Evolutionary conservation across 2,113 vertebrate genomes (phyloP).

Genomic region (Pelobates fuscus): DNA sequence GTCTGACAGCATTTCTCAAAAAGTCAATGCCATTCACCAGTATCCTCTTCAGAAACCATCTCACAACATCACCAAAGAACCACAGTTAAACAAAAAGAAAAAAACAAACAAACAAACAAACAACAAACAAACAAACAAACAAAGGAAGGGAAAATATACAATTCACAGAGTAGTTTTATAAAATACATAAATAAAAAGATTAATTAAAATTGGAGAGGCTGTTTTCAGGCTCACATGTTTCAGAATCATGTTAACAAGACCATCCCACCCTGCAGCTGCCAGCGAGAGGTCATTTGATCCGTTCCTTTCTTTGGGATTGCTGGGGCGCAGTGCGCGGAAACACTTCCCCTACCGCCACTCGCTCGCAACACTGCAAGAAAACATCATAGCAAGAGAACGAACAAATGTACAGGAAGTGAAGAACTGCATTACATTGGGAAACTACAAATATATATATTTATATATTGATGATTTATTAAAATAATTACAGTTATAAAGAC

Average conservation of each 20-base stretch:
- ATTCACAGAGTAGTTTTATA: slow-evolving; percentile 24
- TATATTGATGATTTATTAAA: slow-evolving; percentile 20
- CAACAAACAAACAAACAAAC: background rate
- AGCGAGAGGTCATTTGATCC: slow-evolving; percentile 49
- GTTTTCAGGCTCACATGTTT: slow-evolving; percentile 50
- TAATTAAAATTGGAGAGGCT: slow-evolving; percentile 40
- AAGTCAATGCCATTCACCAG: background rate
- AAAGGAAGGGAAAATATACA: slow-evolving; percentile 3
- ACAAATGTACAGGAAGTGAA: slow-evolving; percentile 45
- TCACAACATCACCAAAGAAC: slow-evolving; percentile 18
- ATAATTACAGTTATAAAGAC: too few relatives aligned
- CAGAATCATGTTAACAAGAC: slow-evolving; percentile 51
- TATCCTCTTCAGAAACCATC: background rate
- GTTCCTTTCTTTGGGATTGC: slow-evolving; percentile 44
- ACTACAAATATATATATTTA: slow-evolving; percentile 45
- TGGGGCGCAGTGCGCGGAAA: slow-evolving; percentile 29
- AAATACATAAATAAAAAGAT: background rate
- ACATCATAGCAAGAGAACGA: slow-evolving; percentile 50
- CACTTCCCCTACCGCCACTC: slow-evolving; percentile 45
- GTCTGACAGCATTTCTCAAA: background rate
- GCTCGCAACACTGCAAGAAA: slow-evolving; percentile 51
- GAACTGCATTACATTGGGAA: slow-evolving; percentile 39
- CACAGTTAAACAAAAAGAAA: background rate
- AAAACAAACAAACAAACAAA: background rate
- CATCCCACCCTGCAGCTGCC: slow-evolving; percentile 50